A percentile compares a stretch with the other conserved stretches of the same genome.
phyloP scores from a whole-genome alignment of 2,113 vertebrate genomes.

The Hippotragus niger region DNA sequence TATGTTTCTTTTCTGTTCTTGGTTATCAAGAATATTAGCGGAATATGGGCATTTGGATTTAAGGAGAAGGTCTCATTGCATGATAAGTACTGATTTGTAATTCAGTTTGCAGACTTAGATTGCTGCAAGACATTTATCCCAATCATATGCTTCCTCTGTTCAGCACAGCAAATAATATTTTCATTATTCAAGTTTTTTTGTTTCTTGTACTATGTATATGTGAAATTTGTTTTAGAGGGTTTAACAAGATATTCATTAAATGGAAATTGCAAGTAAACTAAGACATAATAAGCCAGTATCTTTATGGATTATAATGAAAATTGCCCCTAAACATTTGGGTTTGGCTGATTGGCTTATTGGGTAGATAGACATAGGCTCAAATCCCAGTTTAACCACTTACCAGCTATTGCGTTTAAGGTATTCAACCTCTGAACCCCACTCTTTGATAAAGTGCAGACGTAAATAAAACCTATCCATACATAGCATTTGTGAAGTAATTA shows the following conservation, averaged over 20 bases:
- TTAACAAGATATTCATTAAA: background rate
- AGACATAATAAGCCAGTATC: background rate
- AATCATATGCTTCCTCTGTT: background rate
- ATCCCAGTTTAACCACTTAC: background rate
- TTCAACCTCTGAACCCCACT: background rate
- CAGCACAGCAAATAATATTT: background rate
- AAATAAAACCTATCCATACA: background rate
- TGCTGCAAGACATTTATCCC: background rate
- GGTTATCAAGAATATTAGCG: background rate
- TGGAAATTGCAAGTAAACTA: constrained; percentile 5
- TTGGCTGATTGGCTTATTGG: background rate
- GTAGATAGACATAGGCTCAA: background rate
- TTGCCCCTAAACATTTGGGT: background rate
- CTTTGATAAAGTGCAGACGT: background rate
- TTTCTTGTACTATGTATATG: background rate
- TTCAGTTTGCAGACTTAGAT: background rate
- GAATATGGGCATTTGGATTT: background rate
- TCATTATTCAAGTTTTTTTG: background rate
- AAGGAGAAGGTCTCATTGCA: background rate
- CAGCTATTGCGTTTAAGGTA: background rate
- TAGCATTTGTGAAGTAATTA: background rate
- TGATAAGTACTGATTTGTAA: background rate
- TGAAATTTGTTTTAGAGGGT: background rate
- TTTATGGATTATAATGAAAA: background rate
- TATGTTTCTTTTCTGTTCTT: background rate